A percentile compares a stretch with the other conserved stretches of the same genome.
These are phyloP conservation scores for Nyleta sp. DNA, from an alignment of 2,888 invertebrate genomes.

Conservation along the genomic window DNA sequence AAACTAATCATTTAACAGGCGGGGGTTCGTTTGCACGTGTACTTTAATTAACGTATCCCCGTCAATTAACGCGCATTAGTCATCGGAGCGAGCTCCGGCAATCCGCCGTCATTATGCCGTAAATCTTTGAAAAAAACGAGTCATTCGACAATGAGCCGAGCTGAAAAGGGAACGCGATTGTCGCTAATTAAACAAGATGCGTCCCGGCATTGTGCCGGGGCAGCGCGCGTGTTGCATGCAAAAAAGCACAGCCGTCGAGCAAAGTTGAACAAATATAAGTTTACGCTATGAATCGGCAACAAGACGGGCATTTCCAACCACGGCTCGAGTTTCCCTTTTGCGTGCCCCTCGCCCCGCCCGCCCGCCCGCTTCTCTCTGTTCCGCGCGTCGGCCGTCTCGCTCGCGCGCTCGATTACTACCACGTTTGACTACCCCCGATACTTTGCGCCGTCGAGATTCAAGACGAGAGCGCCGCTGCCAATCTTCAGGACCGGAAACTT, in stretches of 20 bases:
- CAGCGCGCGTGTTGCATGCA: slow-evolving; percentile 16
- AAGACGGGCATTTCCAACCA: slow-evolving; percentile 43
- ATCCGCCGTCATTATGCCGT: too few species aligned
- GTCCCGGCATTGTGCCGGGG: not conserved
- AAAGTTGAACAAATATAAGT: slow-evolving; percentile 33
- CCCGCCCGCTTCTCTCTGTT: not conserved
- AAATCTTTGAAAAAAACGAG: too few species aligned
- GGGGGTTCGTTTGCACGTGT: too few species aligned
- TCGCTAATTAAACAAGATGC: slow-evolving; percentile 44
- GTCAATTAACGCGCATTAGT: too few species aligned
- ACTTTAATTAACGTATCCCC: too few species aligned
- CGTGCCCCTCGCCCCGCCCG: slow-evolving; percentile 13
- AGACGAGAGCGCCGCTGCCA: slow-evolving; percentile 46
- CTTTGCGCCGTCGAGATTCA: slow-evolving; percentile 20
- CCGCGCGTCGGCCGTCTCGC: not conserved
- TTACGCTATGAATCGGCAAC: slow-evolving; percentile 43
- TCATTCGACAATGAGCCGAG: too few species aligned
- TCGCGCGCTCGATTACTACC: slow-evolving; percentile 20
- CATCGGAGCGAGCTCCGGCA: too few species aligned
- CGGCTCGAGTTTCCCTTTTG: slow-evolving; percentile 50
- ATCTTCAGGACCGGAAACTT: slow-evolving; percentile 54
- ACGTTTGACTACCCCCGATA: slow-evolving; percentile 13
- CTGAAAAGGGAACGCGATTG: not conserved
- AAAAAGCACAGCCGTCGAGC: slow-evolving; percentile 15
- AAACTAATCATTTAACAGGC: too few species aligned